Base-by-base conservation (phyloP, 2,797 vertebrate genomes). In the Enteromius anoplus region DNA sequence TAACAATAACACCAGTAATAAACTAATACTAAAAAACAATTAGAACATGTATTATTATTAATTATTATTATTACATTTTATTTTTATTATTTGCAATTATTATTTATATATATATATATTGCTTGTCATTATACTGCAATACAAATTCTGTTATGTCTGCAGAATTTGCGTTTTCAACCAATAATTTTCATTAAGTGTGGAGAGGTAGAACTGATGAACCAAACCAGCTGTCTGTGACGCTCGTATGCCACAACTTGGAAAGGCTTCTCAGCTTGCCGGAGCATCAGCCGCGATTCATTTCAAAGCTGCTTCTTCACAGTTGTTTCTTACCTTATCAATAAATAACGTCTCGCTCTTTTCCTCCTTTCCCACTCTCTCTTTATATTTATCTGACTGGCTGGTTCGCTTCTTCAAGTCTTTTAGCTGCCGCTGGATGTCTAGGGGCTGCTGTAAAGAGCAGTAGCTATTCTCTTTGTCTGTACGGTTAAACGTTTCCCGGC, bases 281-380 rank as follows among this genome's bases (percentile, higher is more conserved):
- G 91, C 88, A 91, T 92, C 90, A 64, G 69, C 75, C 89, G 86
- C 90, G 91, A 91, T 93, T 93, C 72, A 89, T 91, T 92, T 93
- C 90, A 93, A 94, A 92, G 90, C 91, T 55, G 89, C 91, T 86
- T 90, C 85, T 87, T 88, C 91, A 91, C 90, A 90, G 90, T 87
- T 88, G 88, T 93, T 94, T 92, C 88, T 93, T 84, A 92, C 93
- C 89, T 90, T 91, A 93, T 94, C 91, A 94, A 93, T 94, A 94
- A 94, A 93, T 94, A 93, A 89, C 92, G 88, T 88, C 87, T 85
- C 76, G 89, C 83, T 88, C 84, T 87, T 90, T 75, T 66, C 90
- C 81, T 88, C 62, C 82, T 88, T 90, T 89, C 88, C 45, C 92
- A 60, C 49, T 90, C 87, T 69, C 91, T 90, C 88, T 90, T 89